Evolutionary conservation across 2,113 vertebrate species (phyloP).

Genomic region (Ceuthmochares aereus): DNA sequence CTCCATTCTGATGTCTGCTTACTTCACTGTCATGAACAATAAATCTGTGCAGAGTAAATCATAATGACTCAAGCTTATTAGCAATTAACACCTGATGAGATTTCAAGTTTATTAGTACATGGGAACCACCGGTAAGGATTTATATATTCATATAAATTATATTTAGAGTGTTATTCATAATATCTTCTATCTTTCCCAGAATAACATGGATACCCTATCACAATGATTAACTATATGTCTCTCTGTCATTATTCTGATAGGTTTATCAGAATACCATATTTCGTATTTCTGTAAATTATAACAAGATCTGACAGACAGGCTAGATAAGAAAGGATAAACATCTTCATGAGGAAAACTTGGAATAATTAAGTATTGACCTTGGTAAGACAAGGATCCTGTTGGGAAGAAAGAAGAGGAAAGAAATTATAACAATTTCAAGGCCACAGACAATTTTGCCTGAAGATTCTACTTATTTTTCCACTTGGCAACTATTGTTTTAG

Average conservation of each 20-base stretch:
- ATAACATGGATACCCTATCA: not conserved
- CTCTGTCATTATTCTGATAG: slow-evolving; percentile 25
- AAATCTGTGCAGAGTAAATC: not conserved
- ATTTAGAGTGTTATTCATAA: not conserved
- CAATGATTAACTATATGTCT: not conserved
- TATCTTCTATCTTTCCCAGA: not conserved
- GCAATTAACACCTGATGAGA: slow-evolving; percentile 4
- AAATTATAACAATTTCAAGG: not conserved
- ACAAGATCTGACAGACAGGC: slow-evolving; percentile 7
- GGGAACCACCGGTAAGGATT: not conserved
- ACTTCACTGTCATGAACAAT: not conserved
- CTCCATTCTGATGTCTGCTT: not conserved
- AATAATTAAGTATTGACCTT: not conserved
- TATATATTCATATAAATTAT: not conserved
- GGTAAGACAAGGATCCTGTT: not conserved
- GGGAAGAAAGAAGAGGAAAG: not conserved
- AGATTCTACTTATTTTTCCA: not conserved
- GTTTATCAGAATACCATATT: slow-evolving; percentile 9
- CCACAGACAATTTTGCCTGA: not conserved
- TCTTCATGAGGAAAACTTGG: not conserved
- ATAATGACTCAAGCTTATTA: not conserved
- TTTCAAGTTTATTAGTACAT: not conserved
- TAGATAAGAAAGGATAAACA: slow-evolving; percentile 20
- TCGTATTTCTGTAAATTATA: slow-evolving; percentile 34
- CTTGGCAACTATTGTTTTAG: not conserved